phyloP scores from a whole-genome alignment of 2,888 invertebrate species.

The Amiota communis region DNA sequence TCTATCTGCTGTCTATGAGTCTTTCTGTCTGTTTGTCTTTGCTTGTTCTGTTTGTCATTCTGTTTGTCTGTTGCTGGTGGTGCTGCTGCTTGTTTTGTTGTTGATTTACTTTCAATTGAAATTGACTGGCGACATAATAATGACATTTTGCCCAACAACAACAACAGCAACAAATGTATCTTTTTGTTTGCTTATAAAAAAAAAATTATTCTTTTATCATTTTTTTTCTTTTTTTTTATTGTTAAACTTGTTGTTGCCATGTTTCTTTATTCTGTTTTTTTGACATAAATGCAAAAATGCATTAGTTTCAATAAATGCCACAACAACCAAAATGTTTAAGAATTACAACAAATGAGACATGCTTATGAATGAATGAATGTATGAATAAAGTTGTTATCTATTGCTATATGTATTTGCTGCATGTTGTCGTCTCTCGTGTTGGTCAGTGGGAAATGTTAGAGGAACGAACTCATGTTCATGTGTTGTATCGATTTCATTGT shows the following conservation, averaged over 20 bases:
- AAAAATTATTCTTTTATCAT: not conserved
- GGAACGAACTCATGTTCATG: no score
- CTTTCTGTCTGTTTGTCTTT: constrained; percentile 36
- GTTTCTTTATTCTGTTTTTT: constrained; percentile 19
- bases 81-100: constrained; percentile 37
- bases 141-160: constrained; percentile 52
- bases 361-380: not conserved
- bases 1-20: constrained; percentile 26
- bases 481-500: no score
- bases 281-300: constrained; percentile 28
- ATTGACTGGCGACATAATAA: constrained; percentile 65
- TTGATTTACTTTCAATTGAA: constrained; percentile 60
- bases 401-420: not conserved
- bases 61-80: constrained; percentile 33
- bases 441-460: not conserved
- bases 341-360: constrained; percentile 1
- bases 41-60: constrained; percentile 39
- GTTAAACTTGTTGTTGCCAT: constrained; percentile 32
- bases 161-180: constrained; percentile 43
- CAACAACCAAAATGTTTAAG: constrained; percentile 10
- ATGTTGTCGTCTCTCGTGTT: not conserved
- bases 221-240: constrained; percentile 46
- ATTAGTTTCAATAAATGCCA: constrained; percentile 24
- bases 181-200: constrained; percentile 5
- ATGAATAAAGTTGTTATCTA: constrained; percentile 21